Conservation (phyloP, 1,140 invertebrate genomes). For the Rhysida immarginata region DNA sequence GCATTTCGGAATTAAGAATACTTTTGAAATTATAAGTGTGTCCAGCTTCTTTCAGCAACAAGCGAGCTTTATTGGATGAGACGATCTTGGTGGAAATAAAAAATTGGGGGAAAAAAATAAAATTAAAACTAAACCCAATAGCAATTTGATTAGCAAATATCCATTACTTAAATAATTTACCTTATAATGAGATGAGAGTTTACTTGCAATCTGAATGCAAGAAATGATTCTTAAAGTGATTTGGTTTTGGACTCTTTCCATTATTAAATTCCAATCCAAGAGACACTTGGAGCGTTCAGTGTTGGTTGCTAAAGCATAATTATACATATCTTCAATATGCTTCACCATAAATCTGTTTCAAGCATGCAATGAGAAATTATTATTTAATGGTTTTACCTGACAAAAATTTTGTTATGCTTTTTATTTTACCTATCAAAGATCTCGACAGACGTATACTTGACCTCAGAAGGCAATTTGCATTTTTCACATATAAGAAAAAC, state of each 20-base stretch:
- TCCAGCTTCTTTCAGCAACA: slow-evolving; percentile 18
- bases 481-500: slow-evolving; percentile 18
- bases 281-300: slow-evolving; percentile 11
- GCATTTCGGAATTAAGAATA: slow-evolving; percentile 27
- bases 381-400: background rate
- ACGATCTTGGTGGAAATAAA: background rate
- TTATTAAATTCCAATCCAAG: slow-evolving; percentile 19
- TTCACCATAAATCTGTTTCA: slow-evolving; percentile 22
- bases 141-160: background rate
- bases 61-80: background rate
- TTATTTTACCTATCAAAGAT: no score
- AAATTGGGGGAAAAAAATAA: background rate
- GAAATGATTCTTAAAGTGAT: slow-evolving; percentile 20
- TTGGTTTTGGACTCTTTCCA: slow-evolving; percentile 21
- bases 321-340: slow-evolving; percentile 22
- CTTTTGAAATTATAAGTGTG: slow-evolving; percentile 22
- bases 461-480: slow-evolving; percentile 15
- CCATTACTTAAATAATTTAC: slow-evolving; percentile 11
- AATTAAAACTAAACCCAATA: background rate
- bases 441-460: slow-evolving; percentile 19
- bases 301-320: slow-evolving; percentile 16
- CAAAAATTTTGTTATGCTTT: slow-evolving; percentile 13
- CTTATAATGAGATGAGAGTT: slow-evolving; percentile 24
- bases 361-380: background rate
- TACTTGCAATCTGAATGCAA: slow-evolving; percentile 27